Evolutionary conservation across 2,888 invertebrate species (phyloP).

Genomic region (Abscondita cerata): DNA sequence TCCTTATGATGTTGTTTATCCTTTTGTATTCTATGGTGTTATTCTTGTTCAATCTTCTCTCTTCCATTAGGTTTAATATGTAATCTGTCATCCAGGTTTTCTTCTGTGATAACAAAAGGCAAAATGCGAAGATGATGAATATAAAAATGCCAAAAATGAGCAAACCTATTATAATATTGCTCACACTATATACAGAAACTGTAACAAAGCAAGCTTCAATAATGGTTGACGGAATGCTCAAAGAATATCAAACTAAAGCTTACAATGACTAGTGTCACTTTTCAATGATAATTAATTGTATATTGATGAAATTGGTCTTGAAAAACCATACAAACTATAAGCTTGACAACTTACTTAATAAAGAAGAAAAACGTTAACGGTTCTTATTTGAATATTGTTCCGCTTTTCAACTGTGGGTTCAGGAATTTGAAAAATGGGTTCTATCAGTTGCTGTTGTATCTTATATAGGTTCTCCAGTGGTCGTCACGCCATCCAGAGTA

Average conservation of each 20-base stretch:
- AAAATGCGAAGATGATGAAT: slow-evolving; percentile 95
- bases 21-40: too few relatives aligned
- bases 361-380: slow-evolving; percentile 98
- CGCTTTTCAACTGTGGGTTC: slow-evolving; percentile 98
- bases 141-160: slow-evolving; percentile 83
- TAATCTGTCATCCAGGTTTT: too few relatives aligned
- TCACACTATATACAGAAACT: slow-evolving; percentile 94
- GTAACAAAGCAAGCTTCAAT: slow-evolving; percentile 93
- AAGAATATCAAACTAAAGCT: slow-evolving; percentile 96
- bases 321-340: slow-evolving; percentile 98
- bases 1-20: too few relatives aligned
- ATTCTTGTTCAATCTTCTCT: too few relatives aligned
- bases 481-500: slow-evolving; percentile 81
- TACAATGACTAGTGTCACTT: slow-evolving; percentile 98
- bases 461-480: slow-evolving; percentile 94
- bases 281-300: slow-evolving; percentile 99
- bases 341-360: slow-evolving; percentile 95
- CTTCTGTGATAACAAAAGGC: too few relatives aligned
- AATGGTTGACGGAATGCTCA: slow-evolving; percentile 91
- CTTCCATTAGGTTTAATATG: too few relatives aligned
- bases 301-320: slow-evolving; percentile 99
- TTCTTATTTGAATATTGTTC: slow-evolving; percentile 97
- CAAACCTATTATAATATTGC: slow-evolving; percentile 98
- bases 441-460: slow-evolving; percentile 90
- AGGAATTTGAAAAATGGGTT: slow-evolving; percentile 99